Evolutionary conservation across 2,888 invertebrate genomes (phyloP).

Genomic region (Proisotoma minuta): DNA sequence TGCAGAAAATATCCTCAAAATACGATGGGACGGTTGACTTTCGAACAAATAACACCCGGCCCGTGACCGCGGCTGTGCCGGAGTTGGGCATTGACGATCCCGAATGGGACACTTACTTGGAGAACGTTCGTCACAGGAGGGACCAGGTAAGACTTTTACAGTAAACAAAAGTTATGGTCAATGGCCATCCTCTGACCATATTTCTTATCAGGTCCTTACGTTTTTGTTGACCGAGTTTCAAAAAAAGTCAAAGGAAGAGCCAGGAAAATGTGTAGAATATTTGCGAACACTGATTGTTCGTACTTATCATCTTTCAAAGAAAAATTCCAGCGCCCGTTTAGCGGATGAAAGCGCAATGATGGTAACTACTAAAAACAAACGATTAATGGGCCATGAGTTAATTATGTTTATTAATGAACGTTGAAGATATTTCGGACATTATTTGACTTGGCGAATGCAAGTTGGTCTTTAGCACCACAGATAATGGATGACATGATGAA

Average conservation of each 20-base stretch:
- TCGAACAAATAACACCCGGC: background rate
- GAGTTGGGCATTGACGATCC: background rate
- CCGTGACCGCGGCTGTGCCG: background rate
- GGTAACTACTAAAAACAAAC: background rate
- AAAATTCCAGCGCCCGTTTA: background rate
- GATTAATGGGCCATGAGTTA: background rate
- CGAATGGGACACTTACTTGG: background rate
- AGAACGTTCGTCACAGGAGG: background rate
- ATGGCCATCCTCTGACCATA: background rate
- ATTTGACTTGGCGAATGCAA: background rate
- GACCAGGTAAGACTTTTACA: background rate
- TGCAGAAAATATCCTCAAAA: background rate
- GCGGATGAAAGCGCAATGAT: background rate
- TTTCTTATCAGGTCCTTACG: background rate
- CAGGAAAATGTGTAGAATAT: background rate
- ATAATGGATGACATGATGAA: background rate
- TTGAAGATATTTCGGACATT: background rate
- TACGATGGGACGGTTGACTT: background rate
- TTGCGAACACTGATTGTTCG: background rate
- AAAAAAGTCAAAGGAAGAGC: background rate
- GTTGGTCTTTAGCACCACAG: background rate
- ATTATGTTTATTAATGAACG: background rate
- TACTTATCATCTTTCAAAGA: background rate
- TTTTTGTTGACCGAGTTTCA: background rate
- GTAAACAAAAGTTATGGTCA: background rate